Percentiles rank a stretch among this genome's conserved stretches.
Conservation (phyloP, 92 coral and sea anemone species). For the Porites evermanni region DNA sequence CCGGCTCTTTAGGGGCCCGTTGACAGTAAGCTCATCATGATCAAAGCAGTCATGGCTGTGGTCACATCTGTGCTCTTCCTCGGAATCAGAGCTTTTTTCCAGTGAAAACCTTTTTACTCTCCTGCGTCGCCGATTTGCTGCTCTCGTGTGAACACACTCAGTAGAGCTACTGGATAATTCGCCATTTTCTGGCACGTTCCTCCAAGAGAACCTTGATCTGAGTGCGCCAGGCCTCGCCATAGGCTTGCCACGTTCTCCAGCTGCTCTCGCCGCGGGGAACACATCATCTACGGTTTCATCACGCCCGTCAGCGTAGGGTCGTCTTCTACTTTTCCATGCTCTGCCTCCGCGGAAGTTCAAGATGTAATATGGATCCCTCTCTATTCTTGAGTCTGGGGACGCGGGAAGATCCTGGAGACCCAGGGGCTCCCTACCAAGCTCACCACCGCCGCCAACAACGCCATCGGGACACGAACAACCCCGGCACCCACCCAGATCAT, state of each 20-base stretch:
- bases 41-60: constrained; percentile 29
- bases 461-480: constrained; percentile 27
- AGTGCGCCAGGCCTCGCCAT: neutral
- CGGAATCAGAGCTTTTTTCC: constrained; percentile 23
- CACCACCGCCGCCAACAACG: constrained; percentile 16
- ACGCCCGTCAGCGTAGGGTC: constrained; percentile 19
- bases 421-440: constrained; percentile 5
- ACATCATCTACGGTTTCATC: neutral
- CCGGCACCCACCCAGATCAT: constrained; percentile 55
- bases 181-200: constrained; percentile 16
- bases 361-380: constrained; percentile 31
- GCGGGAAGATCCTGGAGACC: constrained; percentile 22
- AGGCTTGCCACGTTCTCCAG: constrained; percentile 2
- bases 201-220: constrained; percentile 11
- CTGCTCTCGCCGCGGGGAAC: neutral
- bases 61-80: neutral
- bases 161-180: constrained; percentile 36
- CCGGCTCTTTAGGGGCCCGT: constrained; percentile 44
- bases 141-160: constrained; percentile 38
- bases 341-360: constrained; percentile 23
- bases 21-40: neutral
- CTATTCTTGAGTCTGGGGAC: constrained; percentile 11
- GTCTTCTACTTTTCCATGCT: constrained; percentile 7
- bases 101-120: neutral
- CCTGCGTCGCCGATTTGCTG: constrained; percentile 4